Base-by-base conservation (phyloP, 2,797 vertebrate genomes). In the Sparus aurata region DNA sequence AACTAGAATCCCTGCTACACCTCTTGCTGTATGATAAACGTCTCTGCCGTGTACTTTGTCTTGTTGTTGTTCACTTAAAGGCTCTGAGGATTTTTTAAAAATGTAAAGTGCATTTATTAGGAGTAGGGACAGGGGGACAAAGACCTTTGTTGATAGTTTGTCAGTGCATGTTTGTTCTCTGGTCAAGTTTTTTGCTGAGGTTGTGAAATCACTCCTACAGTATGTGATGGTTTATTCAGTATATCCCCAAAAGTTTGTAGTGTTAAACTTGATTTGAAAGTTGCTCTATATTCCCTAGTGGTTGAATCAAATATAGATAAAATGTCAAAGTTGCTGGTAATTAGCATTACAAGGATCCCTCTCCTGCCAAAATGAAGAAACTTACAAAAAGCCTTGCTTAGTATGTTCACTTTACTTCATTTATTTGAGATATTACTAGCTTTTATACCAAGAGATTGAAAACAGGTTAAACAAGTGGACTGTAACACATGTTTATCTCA, bases 31-130 rank as follows among this genome's bases (percentile, higher is more conserved):
- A 96, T 93, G 93, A 95, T 94, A 94, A 93, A 93, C 67, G 93
- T 96, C 93, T 95, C 93, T 95, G 93, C 93, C 93, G 94, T 96
- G 94, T 95, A 95, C 87, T 94, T 90, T 94, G 95, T 95, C 93
- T 95, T 95, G 94, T 95, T 94, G 92, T 89, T 95, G 94, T 95
- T 95, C 93, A 94, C 91, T 92, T 96, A 96, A 94, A 94, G 88
- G 90, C 92, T 93, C 92, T 93, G 94, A 93, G 91, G 92, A 93
- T 92, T 94, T 94, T 92, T 91, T 77, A 49, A 70, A 86, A 80
- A 90, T 95, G 94, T 94, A 95, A 96, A 95, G 94, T 95, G 94
- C 94, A 94, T 96, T 95, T 91, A 94, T 91, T 95, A 95, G 94
- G 91, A 92, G 81, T 95, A 95, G 91, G 91, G 89, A 93, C 90